Evolutionary conservation across 2,113 vertebrate genomes (phyloP), one percentile per base, ranked within the genome.

Genomic region (Zeus faber): DNA sequence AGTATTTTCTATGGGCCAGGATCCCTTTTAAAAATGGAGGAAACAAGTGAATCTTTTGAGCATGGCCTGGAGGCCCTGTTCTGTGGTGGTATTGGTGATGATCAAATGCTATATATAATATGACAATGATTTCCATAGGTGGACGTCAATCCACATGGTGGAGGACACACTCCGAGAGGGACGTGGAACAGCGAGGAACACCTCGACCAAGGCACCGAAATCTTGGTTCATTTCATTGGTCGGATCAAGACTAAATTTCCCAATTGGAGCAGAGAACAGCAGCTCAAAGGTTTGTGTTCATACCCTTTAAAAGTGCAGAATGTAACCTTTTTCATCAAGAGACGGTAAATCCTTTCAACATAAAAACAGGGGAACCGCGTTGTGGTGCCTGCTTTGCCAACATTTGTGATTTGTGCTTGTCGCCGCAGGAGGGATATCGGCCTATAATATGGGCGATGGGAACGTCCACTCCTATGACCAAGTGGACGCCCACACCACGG

Each of bases 401-500:
- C 2, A n/a, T 37, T 37, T 37, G 33, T 37, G 13, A 37, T 14
- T 37, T 37, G 33, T 37, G 13, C n/a, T 14, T 37, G 33, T 14
- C 33, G 13, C 33, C n/a, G 33, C 33, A 37, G 33, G 33, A 14
- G 33, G 2, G 6, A 37, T 37, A 4, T 11, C 33, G 5, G 33
- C 33, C 33, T 2, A 37, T 4, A 37, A 37, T 4, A 2, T n/a
- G 33, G 33, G 13, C 4, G 6, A 37, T 2, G 13, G 13, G 10
- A 37, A 14, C 4, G 33, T 37, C 9, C 33, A n/a, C 10, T 9
- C 33, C 33, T 37, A 37, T 9, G 9, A 37, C 5, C 4, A 14
- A 13, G 33, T 14, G 33, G 33, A 37, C 33, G 2, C 3, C 13
- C 6, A 3, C 0, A 78, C 76, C 11, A 67, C 68, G 0, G 0